Conservation (phyloP, 2,797 vertebrate genomes). For the Mus minutoides region DNA sequence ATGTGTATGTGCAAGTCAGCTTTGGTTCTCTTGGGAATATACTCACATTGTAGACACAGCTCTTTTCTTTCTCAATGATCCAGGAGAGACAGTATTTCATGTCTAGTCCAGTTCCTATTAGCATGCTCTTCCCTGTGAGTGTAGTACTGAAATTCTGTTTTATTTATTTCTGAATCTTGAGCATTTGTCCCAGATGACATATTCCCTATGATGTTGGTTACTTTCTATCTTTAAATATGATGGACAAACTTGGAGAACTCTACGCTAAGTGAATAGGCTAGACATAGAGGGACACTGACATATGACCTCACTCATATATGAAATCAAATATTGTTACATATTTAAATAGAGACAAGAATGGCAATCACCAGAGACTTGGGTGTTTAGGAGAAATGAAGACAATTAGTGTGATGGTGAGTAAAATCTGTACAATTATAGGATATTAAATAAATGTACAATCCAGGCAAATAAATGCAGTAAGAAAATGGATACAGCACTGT, state of each 20-base stretch:
- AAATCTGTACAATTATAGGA: background rate
- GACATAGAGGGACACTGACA: background rate
- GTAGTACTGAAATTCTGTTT: background rate
- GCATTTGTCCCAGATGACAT: background rate
- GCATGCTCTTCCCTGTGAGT: background rate
- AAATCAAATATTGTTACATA: background rate
- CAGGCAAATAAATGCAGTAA: background rate
- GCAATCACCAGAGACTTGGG: background rate
- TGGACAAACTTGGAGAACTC: background rate
- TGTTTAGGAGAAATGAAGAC: background rate
- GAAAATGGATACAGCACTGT: background rate
- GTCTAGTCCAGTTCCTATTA: background rate
- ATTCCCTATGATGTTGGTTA: background rate
- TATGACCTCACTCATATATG: background rate
- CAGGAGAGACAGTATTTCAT: background rate
- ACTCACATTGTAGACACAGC: background rate
- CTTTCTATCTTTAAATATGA: background rate
- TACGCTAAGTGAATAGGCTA: background rate
- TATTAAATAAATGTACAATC: background rate
- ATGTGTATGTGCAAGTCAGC: background rate
- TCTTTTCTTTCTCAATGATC: background rate
- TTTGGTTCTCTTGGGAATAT: background rate
- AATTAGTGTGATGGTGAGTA: background rate
- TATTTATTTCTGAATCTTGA: background rate
- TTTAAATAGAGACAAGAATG: background rate